Conservation (phyloP, 1,140 invertebrate species). For the Zaprionus davidi region DNA sequence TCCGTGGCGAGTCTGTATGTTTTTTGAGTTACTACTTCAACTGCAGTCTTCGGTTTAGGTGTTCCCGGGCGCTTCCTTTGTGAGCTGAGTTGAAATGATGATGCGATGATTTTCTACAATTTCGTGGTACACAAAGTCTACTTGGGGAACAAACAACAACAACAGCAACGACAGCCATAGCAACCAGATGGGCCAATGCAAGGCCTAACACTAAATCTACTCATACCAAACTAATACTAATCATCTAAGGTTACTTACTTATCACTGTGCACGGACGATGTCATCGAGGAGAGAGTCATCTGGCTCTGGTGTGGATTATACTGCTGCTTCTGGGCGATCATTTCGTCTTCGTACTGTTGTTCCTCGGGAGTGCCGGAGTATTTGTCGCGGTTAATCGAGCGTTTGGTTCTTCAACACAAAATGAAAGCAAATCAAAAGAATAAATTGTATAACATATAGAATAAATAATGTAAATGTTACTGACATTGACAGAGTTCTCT, state of each 20-base stretch:
- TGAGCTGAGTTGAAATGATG: slow-evolving; percentile 20
- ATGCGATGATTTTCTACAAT: slow-evolving; percentile 10
- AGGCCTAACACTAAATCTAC: not conserved
- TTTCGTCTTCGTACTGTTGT: slow-evolving; percentile 58
- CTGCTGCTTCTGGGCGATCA: slow-evolving; percentile 41
- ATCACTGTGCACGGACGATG: slow-evolving; percentile 79
- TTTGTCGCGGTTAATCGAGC: slow-evolving; percentile 78
- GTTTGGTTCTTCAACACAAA: slow-evolving; percentile 70
- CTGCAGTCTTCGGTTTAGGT: slow-evolving; percentile 1
- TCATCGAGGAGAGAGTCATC: slow-evolving; percentile 71
- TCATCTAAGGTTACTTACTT: slow-evolving; percentile 61
- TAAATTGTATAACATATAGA: slow-evolving; percentile 10
- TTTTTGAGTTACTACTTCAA: slow-evolving; percentile 39
- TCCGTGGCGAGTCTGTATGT: slow-evolving; percentile 26
- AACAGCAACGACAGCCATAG: slow-evolving; percentile 57
- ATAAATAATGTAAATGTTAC: slow-evolving; percentile 13
- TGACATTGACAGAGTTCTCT: not conserved
- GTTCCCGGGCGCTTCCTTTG: slow-evolving; percentile 28
- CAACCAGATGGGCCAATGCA: slow-evolving; percentile 27
- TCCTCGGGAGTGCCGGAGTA: slow-evolving; percentile 72
- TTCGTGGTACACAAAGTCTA: slow-evolving; percentile 26
- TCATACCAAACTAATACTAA: not conserved
- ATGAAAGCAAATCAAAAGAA: slow-evolving; percentile 33
- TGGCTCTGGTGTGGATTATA: not conserved
- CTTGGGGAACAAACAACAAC: slow-evolving; percentile 7